phyloP scores from a whole-genome alignment of 2,113 vertebrate species.

The Ciconia boyciana region DNA sequence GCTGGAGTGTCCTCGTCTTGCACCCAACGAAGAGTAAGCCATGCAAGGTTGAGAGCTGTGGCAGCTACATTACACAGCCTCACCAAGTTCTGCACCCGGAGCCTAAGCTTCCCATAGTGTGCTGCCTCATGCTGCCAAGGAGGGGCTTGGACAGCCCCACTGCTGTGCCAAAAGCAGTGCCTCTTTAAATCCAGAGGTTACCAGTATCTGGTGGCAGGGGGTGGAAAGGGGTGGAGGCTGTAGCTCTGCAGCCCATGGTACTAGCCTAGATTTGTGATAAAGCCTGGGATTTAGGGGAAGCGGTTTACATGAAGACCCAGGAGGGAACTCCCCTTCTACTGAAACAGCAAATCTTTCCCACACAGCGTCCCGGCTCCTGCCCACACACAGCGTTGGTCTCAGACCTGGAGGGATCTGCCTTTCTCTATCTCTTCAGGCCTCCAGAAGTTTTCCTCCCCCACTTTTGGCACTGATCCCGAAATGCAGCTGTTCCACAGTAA shows the following conservation, averaged over 20 bases:
- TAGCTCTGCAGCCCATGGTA: not conserved
- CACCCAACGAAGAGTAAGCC: not conserved
- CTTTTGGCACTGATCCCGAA: conserved; percentile 29
- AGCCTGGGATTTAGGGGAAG: not conserved
- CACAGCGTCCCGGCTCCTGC: not conserved
- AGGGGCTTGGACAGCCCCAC: not conserved
- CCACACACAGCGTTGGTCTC: not conserved
- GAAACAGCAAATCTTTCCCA: conserved; percentile 32
- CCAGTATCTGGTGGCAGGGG: not conserved
- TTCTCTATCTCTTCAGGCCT: conserved; percentile 18
- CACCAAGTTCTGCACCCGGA: not conserved
- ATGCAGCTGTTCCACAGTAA: conserved; percentile 34
- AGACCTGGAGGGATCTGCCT: conserved; percentile 41
- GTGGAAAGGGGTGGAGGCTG: not conserved
- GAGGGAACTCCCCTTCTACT: conserved; percentile 25
- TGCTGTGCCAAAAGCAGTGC: not conserved
- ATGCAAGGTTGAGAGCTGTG: not conserved
- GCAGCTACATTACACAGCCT: not conserved
- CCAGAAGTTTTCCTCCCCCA: conserved; percentile 48
- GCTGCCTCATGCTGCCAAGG: fast-evolving
- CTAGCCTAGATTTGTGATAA: conserved; percentile 4
- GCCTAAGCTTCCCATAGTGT: not conserved
- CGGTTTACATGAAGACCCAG: not conserved
- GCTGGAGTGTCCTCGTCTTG: fast-evolving
- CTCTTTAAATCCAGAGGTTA: not conserved